phyloP scores from a whole-genome alignment of 1,140 invertebrate genomes.

The Pseudomyrmex concolor region DNA sequence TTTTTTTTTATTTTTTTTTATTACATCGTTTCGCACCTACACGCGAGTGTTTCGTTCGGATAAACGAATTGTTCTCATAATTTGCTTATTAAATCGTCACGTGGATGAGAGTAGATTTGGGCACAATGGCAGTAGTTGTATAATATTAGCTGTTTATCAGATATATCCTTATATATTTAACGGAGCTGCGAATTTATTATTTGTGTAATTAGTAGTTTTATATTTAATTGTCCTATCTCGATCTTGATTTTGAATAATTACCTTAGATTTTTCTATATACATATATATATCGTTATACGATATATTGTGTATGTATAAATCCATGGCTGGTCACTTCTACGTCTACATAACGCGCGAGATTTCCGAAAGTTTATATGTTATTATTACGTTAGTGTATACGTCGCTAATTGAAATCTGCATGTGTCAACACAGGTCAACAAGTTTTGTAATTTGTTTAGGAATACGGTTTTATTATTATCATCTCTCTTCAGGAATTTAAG shows the following conservation, averaged over 20 bases:
- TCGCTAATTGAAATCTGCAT: constrained; percentile 40
- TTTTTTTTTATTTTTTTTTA: neutral
- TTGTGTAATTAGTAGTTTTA: constrained; percentile 69
- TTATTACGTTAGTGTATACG: constrained; percentile 5
- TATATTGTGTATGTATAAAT: constrained; percentile 64
- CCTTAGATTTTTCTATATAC: constrained; percentile 42
- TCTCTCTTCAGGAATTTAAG: constrained; percentile 56
- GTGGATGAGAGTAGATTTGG: constrained; percentile 70
- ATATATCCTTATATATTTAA: constrained; percentile 73
- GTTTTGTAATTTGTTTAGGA: constrained; percentile 38
- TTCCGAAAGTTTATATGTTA: constrained; percentile 5
- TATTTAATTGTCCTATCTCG: constrained; percentile 58
- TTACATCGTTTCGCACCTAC: constrained; percentile 19
- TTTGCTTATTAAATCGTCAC: constrained; percentile 51
- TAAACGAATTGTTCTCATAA: constrained; percentile 37
- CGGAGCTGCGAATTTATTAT: constrained; percentile 74
- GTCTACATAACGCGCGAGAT: constrained; percentile 14
- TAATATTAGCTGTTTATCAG: constrained; percentile 74
- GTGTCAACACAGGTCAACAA: constrained; percentile 3
- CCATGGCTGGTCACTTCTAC: constrained; percentile 72
- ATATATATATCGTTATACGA: constrained; percentile 30
- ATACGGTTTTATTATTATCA: constrained; percentile 58
- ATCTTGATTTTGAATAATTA: constrained; percentile 33
- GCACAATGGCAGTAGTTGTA: constrained; percentile 74
- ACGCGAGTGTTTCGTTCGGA: constrained; percentile 9